Conservation (phyloP, 2,113 vertebrate species). For the Callorhinus ursinus region DNA sequence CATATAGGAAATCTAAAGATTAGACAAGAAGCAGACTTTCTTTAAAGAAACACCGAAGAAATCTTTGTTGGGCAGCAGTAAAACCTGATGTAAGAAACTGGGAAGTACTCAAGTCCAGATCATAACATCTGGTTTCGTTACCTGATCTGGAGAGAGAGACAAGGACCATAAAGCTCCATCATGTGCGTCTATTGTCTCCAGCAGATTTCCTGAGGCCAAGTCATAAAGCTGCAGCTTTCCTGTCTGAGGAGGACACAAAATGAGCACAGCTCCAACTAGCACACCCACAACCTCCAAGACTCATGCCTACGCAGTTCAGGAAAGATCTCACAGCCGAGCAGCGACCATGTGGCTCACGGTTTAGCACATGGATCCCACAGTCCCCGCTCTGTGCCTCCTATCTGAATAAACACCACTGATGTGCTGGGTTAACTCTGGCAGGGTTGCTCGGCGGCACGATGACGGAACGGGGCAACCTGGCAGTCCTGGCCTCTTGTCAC, state of each 20-base stretch:
- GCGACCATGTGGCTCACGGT: background rate
- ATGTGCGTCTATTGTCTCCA: slow-evolving; percentile 91
- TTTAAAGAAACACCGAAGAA: background rate
- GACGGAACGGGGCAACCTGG: rapidly evolving
- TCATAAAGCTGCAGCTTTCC: slow-evolving; percentile 97
- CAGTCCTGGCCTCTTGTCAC: background rate
- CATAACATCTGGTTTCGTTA: slow-evolving; percentile 72
- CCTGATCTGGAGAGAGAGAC: slow-evolving; percentile 96
- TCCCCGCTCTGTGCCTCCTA: background rate
- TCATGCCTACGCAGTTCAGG: background rate
- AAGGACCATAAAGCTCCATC: slow-evolving; percentile 94
- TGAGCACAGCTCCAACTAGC: background rate
- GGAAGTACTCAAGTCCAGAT: background rate
- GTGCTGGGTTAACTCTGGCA: rapidly evolving
- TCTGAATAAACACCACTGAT: background rate
- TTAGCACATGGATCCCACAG: background rate
- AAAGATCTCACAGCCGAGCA: background rate
- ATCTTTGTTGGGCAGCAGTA: background rate
- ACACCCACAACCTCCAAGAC: background rate
- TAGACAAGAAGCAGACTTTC: background rate
- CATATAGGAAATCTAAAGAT: background rate
- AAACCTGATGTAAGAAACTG: background rate
- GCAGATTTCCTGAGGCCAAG: slow-evolving; percentile 92
- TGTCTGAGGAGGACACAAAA: slow-evolving; percentile 84
- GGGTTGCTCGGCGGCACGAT: background rate